These are phyloP conservation scores for Apostichopus japonicus DNA, from an alignment of 35 echinoderm and acorn worm species.

Conservation along the genomic window DNA sequence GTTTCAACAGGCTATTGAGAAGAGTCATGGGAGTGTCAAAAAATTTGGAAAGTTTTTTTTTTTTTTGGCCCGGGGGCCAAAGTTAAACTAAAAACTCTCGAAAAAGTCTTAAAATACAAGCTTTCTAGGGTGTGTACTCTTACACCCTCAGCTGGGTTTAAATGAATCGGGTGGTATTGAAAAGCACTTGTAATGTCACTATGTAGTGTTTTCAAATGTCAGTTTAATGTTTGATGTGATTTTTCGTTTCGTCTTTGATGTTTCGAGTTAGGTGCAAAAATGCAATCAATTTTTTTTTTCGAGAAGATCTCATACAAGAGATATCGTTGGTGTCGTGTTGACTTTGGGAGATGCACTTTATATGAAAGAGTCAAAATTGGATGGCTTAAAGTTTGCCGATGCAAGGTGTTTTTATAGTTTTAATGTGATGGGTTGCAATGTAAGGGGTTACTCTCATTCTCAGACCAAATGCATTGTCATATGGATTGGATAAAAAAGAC, in stretches of 20 bases:
- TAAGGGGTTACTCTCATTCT: too few species aligned
- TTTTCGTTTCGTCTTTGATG: neutral
- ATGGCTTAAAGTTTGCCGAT: too few species aligned
- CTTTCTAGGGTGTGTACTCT: neutral
- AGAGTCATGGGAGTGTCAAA: neutral
- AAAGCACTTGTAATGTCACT: conserved; percentile 1
- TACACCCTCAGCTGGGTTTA: neutral
- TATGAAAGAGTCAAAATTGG: too few species aligned
- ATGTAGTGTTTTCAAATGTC: conserved; percentile 2
- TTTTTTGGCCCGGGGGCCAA: neutral
- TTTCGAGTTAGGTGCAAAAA: neutral
- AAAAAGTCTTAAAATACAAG: neutral
- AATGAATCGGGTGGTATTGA: neutral
- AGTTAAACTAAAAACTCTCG: neutral
- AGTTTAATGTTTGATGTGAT: neutral
- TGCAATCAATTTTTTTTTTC: neutral
- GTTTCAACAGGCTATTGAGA: neutral
- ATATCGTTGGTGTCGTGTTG: too few species aligned
- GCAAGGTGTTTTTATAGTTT: too few species aligned
- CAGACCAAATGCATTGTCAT: too few species aligned
- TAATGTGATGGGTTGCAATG: too few species aligned
- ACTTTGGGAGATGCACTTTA: too few species aligned
- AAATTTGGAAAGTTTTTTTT: neutral
- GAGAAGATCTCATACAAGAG: too few species aligned
- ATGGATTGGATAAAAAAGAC: too few species aligned